Percentiles rank a stretch among this genome's conserved stretches.
Conservation (phyloP, 2,888 invertebrate species). For the Sarcophaga subvicina region DNA sequence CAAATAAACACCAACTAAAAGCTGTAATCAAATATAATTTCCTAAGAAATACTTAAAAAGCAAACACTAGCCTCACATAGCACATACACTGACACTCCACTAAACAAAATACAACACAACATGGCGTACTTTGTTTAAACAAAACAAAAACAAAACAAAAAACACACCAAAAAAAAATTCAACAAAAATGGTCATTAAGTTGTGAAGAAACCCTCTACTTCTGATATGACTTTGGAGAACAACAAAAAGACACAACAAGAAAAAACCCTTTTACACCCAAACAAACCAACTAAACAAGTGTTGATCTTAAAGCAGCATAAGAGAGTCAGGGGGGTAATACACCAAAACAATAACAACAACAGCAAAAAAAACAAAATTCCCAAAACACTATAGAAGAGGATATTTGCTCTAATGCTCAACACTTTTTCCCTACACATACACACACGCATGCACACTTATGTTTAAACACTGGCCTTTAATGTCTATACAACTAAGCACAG, state of each 20-base stretch:
- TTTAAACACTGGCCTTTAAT: background rate
- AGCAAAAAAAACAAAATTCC: background rate
- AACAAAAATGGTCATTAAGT: constrained; percentile 65
- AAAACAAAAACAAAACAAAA: constrained; percentile 26
- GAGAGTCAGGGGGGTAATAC: too few relatives aligned
- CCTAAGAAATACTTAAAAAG: constrained; percentile 18
- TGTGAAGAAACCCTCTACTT: constrained; percentile 5
- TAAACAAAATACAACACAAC: constrained; percentile 7
- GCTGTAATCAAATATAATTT: constrained; percentile 69
- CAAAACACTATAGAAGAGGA: constrained; percentile 27
- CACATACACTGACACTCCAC: background rate
- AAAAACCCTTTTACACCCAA: constrained; percentile 18
- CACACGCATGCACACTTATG: background rate
- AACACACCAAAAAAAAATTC: background rate
- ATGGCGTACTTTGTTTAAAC: too few relatives aligned
- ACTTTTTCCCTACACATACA: background rate
- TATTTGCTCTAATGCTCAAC: constrained; percentile 43
- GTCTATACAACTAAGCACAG: background rate
- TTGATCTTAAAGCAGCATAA: too few relatives aligned
- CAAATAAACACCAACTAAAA: constrained; percentile 68
- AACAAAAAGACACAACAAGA: constrained; percentile 1
- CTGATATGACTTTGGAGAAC: background rate
- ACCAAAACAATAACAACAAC: background rate
- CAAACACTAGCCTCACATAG: background rate
- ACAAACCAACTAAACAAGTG: too few relatives aligned